Evolutionary conservation across 2,113 vertebrate genomes (phyloP).

Genomic region (Ptilonorhynchus violaceus): DNA sequence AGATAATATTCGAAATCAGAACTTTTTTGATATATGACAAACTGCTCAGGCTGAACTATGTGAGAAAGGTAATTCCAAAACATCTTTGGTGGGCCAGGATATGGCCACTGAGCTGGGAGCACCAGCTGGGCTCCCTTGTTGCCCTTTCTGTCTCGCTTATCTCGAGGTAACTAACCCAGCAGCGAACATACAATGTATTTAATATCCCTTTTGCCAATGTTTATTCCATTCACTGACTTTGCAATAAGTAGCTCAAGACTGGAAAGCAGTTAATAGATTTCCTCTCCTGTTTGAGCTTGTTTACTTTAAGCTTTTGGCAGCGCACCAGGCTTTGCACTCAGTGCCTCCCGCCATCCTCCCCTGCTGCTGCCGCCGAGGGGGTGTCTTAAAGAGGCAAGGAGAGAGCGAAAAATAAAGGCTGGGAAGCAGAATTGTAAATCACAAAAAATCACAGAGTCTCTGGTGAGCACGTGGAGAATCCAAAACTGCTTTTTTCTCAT

Average conservation of each 20-base stretch:
- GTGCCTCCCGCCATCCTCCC: neutral
- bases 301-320: conserved; percentile 35
- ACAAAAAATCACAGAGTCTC: neutral
- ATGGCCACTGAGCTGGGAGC: neutral
- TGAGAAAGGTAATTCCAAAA: neutral
- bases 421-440: neutral
- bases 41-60: neutral
- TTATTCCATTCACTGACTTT: neutral
- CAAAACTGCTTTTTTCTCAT: neutral
- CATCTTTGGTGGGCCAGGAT: neutral
- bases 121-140: neutral
- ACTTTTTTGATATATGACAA: neutral
- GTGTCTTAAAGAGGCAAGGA: neutral
- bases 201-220: neutral
- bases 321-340: neutral
- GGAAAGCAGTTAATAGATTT: conserved; percentile 38
- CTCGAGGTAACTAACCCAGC: neutral
- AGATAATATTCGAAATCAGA: neutral
- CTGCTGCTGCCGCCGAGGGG: neutral
- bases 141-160: neutral
- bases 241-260: conserved; percentile 2
- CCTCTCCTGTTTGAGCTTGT: conserved; percentile 25
- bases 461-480: neutral
- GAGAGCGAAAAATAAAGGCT: neutral
- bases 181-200: neutral